A percentile compares a stretch with the other conserved stretches of the same genome.
Conservation (phyloP, 2,888 invertebrate genomes). For the Habroteleia sp. region DNA sequence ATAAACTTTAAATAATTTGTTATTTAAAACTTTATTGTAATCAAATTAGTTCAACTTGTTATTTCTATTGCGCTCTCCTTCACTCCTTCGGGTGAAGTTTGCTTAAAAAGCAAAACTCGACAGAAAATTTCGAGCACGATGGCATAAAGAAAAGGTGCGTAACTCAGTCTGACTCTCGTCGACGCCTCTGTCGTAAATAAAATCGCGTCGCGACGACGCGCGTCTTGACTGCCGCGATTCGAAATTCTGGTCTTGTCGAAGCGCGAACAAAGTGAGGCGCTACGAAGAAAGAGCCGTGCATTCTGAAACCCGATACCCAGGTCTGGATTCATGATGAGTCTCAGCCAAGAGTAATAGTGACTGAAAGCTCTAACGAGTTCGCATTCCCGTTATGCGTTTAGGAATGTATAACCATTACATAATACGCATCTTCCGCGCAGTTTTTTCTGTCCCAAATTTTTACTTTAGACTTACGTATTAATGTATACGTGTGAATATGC, state of each 20-base stretch:
- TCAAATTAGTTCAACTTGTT: no score
- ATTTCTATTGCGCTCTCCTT: no score
- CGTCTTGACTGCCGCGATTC: conserved; percentile 31
- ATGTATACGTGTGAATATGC: no score
- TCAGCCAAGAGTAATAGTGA: conserved; percentile 48
- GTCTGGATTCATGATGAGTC: conserved; percentile 32
- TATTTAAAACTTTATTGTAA: no score
- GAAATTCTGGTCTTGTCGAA: conserved; percentile 76
- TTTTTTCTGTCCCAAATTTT: conserved; percentile 7
- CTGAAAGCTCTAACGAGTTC: conserved; percentile 41
- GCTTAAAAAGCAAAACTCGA: conserved; percentile 6
- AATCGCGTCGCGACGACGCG: conserved; percentile 38
- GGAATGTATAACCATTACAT: conserved; percentile 38
- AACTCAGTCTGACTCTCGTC: conserved; percentile 26
- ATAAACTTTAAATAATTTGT: no score
- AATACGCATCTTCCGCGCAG: conserved; percentile 7
- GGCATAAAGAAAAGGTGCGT: conserved; percentile 28
- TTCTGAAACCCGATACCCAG: conserved; percentile 44
- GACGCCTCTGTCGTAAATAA: conserved; percentile 47
- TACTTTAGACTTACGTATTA: background rate
- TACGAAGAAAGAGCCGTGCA: conserved; percentile 36
- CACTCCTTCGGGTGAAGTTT: no score
- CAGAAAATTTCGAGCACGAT: conserved; percentile 18
- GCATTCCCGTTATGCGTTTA: conserved; percentile 41
- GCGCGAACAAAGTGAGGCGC: conserved; percentile 34